Evolutionary conservation across 2,113 vertebrate genomes (phyloP), one percentile per base, ranked within the genome.

Genomic region (Tretioscincus oriximinensis): DNA sequence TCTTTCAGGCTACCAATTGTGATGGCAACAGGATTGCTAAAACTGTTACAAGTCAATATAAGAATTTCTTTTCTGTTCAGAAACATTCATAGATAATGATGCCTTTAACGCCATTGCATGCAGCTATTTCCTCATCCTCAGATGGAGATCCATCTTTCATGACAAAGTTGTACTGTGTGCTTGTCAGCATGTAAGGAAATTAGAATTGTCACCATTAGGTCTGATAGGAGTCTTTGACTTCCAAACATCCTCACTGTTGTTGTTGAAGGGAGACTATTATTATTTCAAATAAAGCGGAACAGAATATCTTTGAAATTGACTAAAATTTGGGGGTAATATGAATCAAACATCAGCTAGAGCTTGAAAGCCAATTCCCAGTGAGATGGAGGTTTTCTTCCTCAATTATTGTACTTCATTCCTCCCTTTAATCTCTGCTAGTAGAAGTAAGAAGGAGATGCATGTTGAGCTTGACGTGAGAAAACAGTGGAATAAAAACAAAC

Each of bases 1-100:
- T 91, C 94, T 88, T 93, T 93, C 71, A 88, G 1, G 76, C 88
- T 89, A 80, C 89, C 88, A 76, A 95, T 96, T 94, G 95, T 95
- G 73, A 96, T 84, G 1, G 92, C 90, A 9, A 94, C 89, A 66
- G 87, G 86, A 58, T 89, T 71, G 76, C 86, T 87, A 1, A 92
- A 92, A 64, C 75, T 91, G 86, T 92, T 76, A 61, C 82, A 90
- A 90, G 89, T 85, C 85, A 92, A 0, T 73, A 86, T 70, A 54
- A 85, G 82, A 0, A 70, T 12, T 51, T 14, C 77, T 51, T 45
- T 90, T 80, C 77, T 3, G 14, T 77, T 47, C 22, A 79, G 72
- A 77, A 83, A 35, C n/a, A 85, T 58, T 29, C 86, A 41, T 78
- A 83, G 66, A 87, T 90, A 78, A 89, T 85, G 76, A 92, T 69